These are phyloP conservation scores for Endomychus coccineus DNA, from an alignment of 2,888 invertebrate species.

Conservation along the genomic window DNA sequence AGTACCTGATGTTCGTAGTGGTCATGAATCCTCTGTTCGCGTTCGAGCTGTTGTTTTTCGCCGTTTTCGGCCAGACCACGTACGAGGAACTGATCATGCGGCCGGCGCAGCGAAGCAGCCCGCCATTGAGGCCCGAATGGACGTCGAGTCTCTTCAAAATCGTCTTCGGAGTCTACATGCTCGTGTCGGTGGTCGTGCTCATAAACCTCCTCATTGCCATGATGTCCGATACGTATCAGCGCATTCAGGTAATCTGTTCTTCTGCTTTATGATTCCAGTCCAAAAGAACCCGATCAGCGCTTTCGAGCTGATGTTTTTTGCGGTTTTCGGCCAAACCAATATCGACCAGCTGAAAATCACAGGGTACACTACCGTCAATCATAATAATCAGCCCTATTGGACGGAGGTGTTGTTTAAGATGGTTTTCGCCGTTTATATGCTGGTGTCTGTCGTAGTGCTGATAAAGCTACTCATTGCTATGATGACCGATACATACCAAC, in stretches of 20 bases:
- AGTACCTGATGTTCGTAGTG: conserved; percentile 56
- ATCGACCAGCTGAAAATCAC: conserved; percentile 70
- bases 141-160: conserved; percentile 81
- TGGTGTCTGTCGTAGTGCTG: conserved; percentile 97
- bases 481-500: conserved; percentile 99
- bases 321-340: conserved; percentile 92
- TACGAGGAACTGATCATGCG: conserved; percentile 64
- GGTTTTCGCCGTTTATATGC: conserved; percentile 90
- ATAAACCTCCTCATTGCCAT: conserved; percentile 99
- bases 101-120: conserved; percentile 60
- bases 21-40: conserved; percentile 84
- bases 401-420: conserved; percentile 82
- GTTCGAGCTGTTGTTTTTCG: conserved; percentile 96
- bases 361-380: conserved; percentile 47
- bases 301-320: conserved; percentile 97
- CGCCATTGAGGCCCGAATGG: conserved; percentile 71
- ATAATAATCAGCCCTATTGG: conserved; percentile 65
- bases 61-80: conserved; percentile 91
- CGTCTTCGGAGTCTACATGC: conserved; percentile 94
- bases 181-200: conserved; percentile 96
- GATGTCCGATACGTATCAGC: conserved; percentile 99
- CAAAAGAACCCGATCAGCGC: conserved; percentile 86
- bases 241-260: conserved; percentile 81
- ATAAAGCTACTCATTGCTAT: conserved; percentile 99
- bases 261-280: conserved; percentile 63